Evolutionary conservation across 2,888 invertebrate species (phyloP).

Genomic region (Drosophila helvetica): DNA sequence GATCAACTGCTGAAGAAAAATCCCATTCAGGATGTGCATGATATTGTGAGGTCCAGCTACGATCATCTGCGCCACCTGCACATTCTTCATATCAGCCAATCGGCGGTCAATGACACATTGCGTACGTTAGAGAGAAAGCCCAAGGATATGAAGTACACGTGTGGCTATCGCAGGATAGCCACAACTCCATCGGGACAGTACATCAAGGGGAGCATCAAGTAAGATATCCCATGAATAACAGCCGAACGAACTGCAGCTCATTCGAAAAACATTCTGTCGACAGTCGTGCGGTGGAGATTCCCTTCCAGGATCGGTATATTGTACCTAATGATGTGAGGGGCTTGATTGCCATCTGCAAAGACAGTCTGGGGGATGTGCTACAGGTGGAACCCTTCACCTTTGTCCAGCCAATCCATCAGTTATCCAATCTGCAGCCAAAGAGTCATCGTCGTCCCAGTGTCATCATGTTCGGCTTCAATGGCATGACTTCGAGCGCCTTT

Average conservation of each 20-base stretch:
- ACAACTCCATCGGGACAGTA: not conserved
- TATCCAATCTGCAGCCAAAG: too few species aligned
- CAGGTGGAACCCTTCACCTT: slow-evolving; percentile 9
- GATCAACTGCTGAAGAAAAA: not conserved
- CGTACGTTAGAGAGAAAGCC: not conserved
- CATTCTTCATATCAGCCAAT: not conserved
- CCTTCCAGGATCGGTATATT: not conserved
- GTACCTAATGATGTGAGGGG: not conserved
- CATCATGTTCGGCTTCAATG: slow-evolving; percentile 91
- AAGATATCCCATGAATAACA: not conserved
- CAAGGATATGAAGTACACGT: not conserved
- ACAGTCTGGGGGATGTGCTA: not conserved
- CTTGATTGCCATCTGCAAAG: not conserved
- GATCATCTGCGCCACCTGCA: not conserved
- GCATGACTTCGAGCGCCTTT: slow-evolving; percentile 91
- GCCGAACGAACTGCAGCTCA: not conserved
- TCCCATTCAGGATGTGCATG: not conserved
- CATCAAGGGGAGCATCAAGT: not conserved
- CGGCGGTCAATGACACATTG: not conserved
- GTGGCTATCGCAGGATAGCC: not conserved
- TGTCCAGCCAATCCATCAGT: not conserved
- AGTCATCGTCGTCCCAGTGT: slow-evolving; percentile 31
- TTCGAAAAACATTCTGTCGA: not conserved
- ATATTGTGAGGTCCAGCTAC: not conserved
- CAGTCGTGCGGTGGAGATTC: not conserved